Percentiles rank a stretch among this genome's conserved stretches.
Evolutionary conservation across 37 sponge, comb jelly and placozoan species (phyloP).

Genomic region (Beroe forskalii): DNA sequence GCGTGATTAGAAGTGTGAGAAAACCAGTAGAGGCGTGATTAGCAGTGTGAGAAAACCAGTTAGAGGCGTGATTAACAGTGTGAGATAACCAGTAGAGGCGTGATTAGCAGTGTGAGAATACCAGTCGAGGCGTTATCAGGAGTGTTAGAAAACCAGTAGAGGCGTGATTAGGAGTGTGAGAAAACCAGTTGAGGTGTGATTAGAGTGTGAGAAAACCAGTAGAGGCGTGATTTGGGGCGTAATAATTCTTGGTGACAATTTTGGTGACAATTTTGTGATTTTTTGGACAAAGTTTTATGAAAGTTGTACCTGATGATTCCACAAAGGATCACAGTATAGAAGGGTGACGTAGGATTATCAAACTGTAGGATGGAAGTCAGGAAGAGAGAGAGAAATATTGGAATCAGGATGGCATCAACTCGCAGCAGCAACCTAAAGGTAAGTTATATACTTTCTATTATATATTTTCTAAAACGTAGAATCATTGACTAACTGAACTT

Average conservation of each 20-base stretch:
- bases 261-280: too few relatives aligned
- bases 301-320: neutral
- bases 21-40: neutral
- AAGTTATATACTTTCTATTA: too few relatives aligned
- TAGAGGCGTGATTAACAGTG: neutral
- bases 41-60: neutral
- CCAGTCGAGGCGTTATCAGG: neutral
- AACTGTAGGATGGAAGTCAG: neutral
- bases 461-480: too few relatives aligned
- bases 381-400: neutral
- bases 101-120: neutral
- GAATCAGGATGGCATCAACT: neutral
- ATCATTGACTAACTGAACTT: too few relatives aligned
- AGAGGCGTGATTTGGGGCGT: neutral
- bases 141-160: neutral
- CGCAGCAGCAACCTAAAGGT: neutral
- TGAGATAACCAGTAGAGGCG: neutral
- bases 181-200: neutral
- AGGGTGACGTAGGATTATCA: neutral
- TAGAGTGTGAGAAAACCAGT: neutral
- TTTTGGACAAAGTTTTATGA: too few relatives aligned
- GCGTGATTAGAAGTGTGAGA: neutral
- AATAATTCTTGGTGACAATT: neutral
- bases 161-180: neutral
- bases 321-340: neutral